A percentile compares a stretch with the other conserved stretches of the same genome.
Conservation (phyloP, 2,888 invertebrate genomes). For the Drosophila putrida region DNA sequence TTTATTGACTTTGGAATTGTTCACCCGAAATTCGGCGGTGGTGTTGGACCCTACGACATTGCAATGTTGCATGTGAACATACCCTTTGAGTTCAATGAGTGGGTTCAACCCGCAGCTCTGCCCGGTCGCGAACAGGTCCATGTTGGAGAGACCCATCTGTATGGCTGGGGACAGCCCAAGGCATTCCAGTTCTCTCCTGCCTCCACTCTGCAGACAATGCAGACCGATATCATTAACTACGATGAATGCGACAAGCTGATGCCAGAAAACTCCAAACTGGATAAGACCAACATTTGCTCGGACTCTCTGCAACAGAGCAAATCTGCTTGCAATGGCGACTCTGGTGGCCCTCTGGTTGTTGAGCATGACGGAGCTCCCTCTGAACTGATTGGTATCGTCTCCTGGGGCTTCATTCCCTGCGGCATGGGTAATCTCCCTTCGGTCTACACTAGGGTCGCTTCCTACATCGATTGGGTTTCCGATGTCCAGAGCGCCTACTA, state of each 20-base stretch:
- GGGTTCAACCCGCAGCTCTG: constrained; percentile 82
- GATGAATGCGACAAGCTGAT: constrained; percentile 62
- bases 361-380: constrained; percentile 54
- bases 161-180: constrained; percentile 86
- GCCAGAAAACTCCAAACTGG: constrained; percentile 72
- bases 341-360: constrained; percentile 83
- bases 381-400: constrained; percentile 86
- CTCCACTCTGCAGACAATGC: constrained; percentile 79
- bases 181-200: constrained; percentile 46
- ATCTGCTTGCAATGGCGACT: constrained; percentile 86
- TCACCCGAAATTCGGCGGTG: constrained; percentile 82
- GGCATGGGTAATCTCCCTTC: constrained; percentile 84
- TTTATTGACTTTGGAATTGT: constrained; percentile 74
- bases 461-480: constrained; percentile 85
- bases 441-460: constrained; percentile 85
- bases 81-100: constrained; percentile 78
- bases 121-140: constrained; percentile 78
- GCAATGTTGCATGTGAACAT: constrained; percentile 85
- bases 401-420: constrained; percentile 86
- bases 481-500: constrained; percentile 71
- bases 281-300: constrained; percentile 85
- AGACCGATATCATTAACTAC: constrained; percentile 77
- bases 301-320: constrained; percentile 84
- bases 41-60: constrained; percentile 87
- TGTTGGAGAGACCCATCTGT: constrained; percentile 80